Conservation (phyloP, 2,113 vertebrate species). For the Bubo blakistoni region DNA sequence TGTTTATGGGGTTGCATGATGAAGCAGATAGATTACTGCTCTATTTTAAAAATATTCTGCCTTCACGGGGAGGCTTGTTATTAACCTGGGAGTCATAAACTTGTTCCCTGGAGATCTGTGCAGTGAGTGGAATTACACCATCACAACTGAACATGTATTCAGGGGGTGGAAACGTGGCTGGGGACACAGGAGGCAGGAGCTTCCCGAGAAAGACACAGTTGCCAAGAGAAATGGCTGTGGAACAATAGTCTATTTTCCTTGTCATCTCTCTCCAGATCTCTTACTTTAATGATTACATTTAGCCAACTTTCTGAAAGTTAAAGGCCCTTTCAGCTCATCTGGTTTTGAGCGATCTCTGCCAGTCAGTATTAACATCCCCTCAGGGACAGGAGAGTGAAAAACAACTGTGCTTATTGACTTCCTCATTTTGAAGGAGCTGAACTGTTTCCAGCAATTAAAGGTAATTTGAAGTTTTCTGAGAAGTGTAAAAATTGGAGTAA, state of each 20-base stretch:
- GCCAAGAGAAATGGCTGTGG: not conserved
- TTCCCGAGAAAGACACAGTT: not conserved
- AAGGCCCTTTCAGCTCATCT: not conserved
- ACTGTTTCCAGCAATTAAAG: constrained; percentile 23
- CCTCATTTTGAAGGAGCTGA: not conserved
- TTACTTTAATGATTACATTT: not conserved
- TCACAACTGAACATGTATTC: rapidly evolving
- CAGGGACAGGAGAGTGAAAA: not conserved
- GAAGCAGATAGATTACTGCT: not conserved
- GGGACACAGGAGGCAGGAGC: not conserved
- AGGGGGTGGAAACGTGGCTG: not conserved
- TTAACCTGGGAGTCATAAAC: not conserved
- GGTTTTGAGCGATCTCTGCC: not conserved
- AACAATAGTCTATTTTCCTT: not conserved
- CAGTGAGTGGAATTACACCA: not conserved
- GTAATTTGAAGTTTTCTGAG: constrained; percentile 6
- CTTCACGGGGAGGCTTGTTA: not conserved
- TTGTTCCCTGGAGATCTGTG: not conserved
- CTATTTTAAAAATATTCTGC: not conserved
- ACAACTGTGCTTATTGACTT: constrained; percentile 13
- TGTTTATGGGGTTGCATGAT: not conserved
- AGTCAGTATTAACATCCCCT: not conserved
- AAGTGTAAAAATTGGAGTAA: constrained; percentile 5
- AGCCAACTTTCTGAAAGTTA: not conserved
- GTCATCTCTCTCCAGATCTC: not conserved